Evolutionary conservation across 2,888 invertebrate genomes (phyloP).

Genomic region (Entomobrya multifasciata): DNA sequence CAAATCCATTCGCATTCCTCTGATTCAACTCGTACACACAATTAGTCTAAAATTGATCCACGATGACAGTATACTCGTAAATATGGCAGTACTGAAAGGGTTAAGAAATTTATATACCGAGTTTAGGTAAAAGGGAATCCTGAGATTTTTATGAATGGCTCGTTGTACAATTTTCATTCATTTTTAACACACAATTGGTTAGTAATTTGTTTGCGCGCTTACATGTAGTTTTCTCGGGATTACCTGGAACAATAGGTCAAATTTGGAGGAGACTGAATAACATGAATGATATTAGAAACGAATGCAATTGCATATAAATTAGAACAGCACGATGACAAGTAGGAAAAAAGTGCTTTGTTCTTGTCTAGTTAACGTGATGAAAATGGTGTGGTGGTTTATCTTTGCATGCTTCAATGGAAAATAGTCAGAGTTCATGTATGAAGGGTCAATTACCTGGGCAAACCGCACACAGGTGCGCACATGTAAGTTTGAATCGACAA

Average conservation of each 20-base stretch:
- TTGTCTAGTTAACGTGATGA: no score
- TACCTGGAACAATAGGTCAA: no score
- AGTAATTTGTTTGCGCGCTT: not conserved
- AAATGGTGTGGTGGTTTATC: not conserved
- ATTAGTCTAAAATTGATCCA: conserved; percentile 55
- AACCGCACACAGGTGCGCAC: conserved; percentile 36
- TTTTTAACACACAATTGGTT: not conserved
- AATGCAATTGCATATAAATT: no score
- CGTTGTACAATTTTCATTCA: not conserved
- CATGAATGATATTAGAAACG: no score
- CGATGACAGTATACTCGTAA: conserved; percentile 53
- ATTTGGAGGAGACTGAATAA: no score
- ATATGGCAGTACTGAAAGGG: conserved; percentile 37
- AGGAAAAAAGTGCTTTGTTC: no score
- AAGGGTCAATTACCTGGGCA: conserved; percentile 46
- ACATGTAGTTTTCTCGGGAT: not conserved
- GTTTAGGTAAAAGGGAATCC: not conserved
- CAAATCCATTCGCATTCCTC: no score
- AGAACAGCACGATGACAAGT: no score
- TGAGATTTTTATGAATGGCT: conserved; percentile 32
- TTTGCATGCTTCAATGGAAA: not conserved
- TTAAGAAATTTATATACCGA: not conserved
- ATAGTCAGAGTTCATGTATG: not conserved
- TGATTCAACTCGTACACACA: not conserved
- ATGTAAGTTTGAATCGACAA: not conserved